These are phyloP conservation scores for Rousettus madagascariensis DNA, from an alignment of 2,797 vertebrate genomes.

Conservation along the genomic window DNA sequence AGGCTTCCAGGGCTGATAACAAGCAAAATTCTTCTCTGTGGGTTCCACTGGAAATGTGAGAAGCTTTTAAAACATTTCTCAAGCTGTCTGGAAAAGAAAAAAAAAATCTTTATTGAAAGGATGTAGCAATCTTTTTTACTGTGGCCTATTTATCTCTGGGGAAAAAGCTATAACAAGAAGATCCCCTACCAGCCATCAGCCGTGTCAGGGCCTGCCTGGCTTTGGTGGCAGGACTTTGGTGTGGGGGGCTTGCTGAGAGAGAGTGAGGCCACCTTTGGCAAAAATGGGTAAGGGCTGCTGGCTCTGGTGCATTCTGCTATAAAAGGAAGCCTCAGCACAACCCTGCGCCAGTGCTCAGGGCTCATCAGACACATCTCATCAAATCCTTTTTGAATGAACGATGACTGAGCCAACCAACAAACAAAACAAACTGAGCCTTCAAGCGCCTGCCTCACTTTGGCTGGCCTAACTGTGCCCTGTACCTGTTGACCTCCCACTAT, in stretches of 20 bases:
- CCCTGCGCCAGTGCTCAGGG: not conserved
- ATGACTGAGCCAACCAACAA: slow-evolving; percentile 47
- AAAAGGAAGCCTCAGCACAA: not conserved
- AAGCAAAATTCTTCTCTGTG: slow-evolving; percentile 87
- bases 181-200: slow-evolving; percentile 78
- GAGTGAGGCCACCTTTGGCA: slow-evolving; percentile 67
- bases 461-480: not conserved
- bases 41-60: slow-evolving; percentile 88
- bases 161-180: slow-evolving; percentile 84
- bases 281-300: slow-evolving; percentile 46
- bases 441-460: not conserved
- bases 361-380: not conserved
- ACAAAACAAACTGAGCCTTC: slow-evolving; percentile 15
- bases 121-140: slow-evolving; percentile 88
- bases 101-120: slow-evolving; percentile 89
- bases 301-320: not conserved
- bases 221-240: slow-evolving; percentile 73
- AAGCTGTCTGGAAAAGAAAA: slow-evolving; percentile 87
- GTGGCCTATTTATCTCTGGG: slow-evolving; percentile 87
- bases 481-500: not conserved
- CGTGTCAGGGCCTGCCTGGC: slow-evolving; percentile 68
- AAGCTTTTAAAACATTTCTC: slow-evolving; percentile 89
- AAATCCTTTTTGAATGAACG: slow-evolving; percentile 54
- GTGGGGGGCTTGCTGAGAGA: slow-evolving; percentile 71
- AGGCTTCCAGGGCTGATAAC: slow-evolving; percentile 89